Evolutionary conservation across 1,140 invertebrate genomes (phyloP).

Genomic region (Drosophila nigrodunni): DNA sequence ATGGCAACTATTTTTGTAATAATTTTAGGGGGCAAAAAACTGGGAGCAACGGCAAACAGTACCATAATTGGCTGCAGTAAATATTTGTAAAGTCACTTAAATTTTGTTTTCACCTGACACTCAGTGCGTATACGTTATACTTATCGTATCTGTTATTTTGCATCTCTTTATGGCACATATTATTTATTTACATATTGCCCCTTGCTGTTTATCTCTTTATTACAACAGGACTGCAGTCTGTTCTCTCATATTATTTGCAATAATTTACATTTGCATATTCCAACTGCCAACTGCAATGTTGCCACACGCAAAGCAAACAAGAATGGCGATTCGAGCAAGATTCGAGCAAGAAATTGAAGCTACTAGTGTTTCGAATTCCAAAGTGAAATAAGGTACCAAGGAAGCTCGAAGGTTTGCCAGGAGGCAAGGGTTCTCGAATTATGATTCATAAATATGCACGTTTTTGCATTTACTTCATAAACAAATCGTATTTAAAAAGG

Average conservation of each 20-base stretch:
- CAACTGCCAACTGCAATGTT: constrained; percentile 33
- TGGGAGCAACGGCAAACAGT: neutral
- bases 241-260: constrained; percentile 58
- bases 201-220: constrained; percentile 49
- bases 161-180: constrained; percentile 34
- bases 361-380: constrained; percentile 8
- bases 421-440: constrained; percentile 26
- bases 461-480: constrained; percentile 27
- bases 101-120: constrained; percentile 25
- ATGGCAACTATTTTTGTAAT: neutral
- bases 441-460: constrained; percentile 49
- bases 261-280: constrained; percentile 60
- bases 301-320: constrained; percentile 9
- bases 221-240: constrained; percentile 50
- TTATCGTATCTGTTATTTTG: constrained; percentile 28
- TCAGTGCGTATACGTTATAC: constrained; percentile 16
- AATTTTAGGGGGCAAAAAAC: neutral
- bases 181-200: constrained; percentile 46
- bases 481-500: constrained; percentile 49
- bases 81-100: constrained; percentile 35
- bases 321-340: constrained; percentile 12
- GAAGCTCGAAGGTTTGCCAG: neutral
- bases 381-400: neutral
- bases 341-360: constrained; percentile 14
- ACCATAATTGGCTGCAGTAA: constrained; percentile 22